phyloP scores from a whole-genome alignment of 2,113 vertebrate species.

The Neolamprologus falcicula region DNA sequence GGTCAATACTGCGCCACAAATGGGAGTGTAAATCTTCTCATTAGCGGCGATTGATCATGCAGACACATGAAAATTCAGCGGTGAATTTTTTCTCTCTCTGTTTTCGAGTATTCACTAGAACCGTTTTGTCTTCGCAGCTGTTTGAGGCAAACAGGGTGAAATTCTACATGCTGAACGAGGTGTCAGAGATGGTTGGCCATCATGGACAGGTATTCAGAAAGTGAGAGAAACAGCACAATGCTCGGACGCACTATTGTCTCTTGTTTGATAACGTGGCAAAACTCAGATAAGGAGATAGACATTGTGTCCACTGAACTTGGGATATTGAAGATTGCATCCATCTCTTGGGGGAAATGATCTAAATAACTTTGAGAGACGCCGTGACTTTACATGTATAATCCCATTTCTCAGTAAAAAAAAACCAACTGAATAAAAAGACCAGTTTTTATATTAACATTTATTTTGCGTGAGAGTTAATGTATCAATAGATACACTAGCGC shows the following conservation, averaged over 20 bases:
- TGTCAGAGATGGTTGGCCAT: slow-evolving; percentile 89
- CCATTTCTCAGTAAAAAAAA: not conserved
- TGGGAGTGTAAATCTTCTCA: not conserved
- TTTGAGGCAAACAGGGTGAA: slow-evolving; percentile 93
- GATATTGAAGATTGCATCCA: not conserved
- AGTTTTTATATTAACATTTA: not conserved
- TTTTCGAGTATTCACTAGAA: not conserved
- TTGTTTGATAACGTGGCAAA: not conserved
- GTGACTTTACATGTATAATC: not conserved
- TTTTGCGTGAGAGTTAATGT: not conserved
- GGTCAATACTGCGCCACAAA: not conserved
- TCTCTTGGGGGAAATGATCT: not conserved
- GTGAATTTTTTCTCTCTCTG: not conserved
- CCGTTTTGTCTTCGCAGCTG: slow-evolving; percentile 71
- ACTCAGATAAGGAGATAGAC: not conserved
- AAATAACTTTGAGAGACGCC: not conserved
- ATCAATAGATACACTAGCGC: not conserved
- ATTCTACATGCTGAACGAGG: slow-evolving; percentile 99
- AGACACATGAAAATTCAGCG: not conserved
- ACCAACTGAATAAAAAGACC: not conserved
- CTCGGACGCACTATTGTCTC: not conserved
- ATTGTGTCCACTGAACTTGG: not conserved
- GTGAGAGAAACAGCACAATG: slow-evolving; percentile 71
- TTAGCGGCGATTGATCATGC: not conserved
- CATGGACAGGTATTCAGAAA: slow-evolving; percentile 91